Evolutionary conservation across 1,140 invertebrate species (phyloP), one percentile per base, ranked within the genome.

Genomic region (Mizuhopecten yessoensis): DNA sequence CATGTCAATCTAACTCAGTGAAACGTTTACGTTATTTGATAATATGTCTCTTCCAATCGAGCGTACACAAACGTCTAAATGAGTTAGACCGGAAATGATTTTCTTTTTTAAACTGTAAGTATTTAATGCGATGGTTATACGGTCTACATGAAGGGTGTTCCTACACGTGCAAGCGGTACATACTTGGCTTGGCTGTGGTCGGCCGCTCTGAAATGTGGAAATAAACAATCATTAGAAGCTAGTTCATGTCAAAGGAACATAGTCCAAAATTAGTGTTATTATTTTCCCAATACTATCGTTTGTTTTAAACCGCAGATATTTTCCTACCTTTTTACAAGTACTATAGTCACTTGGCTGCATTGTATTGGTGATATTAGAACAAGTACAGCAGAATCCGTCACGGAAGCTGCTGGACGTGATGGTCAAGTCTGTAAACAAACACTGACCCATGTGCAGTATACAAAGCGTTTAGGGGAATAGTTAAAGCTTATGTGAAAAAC

Each of bases 1-100:
- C 57, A 75, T 75, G 57, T n/a, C n/a, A 75, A 29, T 75, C 57
- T 75, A 75, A 75, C 29, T 75, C 57, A 75, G 57, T 75, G n/a
- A 75, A 75, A 75, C 57, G 57, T 75, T 75, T 75, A 17, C 57
- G 1, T 75, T 75, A 75, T 29, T 29, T 0, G 23, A n/a, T n/a
- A n/a, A n/a, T n/a, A n/a, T n/a, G n/a, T n/a, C n/a, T n/a, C 2
- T n/a, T 29, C 20, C 57, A 29, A 75, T 29, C n/a, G n/a, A 75
- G 57, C n/a, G 1, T n/a, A 13, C 57, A 75, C 57, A 75, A 75
- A 75, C 57, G 57, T 29, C 57, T 75, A 29, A n/a, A 29, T 75
- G 57, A 75, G 29, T n/a, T 75, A 75, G 17, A 75, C 42, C 57
- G 57, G 57, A 75, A 9, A n/a, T 75, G n/a, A 75, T 75, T 75